Conservation (phyloP, 2,113 vertebrate genomes). For the Glareola pratincola region DNA sequence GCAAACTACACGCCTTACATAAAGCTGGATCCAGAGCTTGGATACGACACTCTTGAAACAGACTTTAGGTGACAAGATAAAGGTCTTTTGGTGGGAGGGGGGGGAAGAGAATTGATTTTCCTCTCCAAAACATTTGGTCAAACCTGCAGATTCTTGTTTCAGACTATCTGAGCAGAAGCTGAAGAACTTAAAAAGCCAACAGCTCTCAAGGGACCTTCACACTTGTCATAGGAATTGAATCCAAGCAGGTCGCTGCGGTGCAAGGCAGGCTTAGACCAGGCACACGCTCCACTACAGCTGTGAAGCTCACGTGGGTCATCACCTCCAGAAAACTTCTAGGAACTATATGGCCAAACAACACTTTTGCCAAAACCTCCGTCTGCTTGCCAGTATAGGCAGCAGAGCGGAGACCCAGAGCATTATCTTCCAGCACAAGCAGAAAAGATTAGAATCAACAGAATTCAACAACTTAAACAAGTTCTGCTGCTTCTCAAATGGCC, state of each 20-base stretch:
- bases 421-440: neutral
- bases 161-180: neutral
- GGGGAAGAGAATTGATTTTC: neutral
- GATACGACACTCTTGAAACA: neutral
- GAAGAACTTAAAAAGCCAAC: neutral
- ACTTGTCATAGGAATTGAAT: neutral
- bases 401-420: neutral
- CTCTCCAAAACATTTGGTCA: neutral
- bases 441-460: conserved; percentile 23
- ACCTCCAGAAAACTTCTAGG: neutral
- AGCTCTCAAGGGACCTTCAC: neutral
- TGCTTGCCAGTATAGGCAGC: neutral
- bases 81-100: neutral
- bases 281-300: neutral
- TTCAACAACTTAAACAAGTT: conserved; percentile 7
- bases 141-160: neutral
- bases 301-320: neutral
- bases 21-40: neutral
- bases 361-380: neutral
- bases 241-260: neutral
- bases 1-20: neutral
- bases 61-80: neutral
- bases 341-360: neutral
- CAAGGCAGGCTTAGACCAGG: neutral
- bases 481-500: conserved; percentile 3